A percentile compares a stretch with the other conserved stretches of the same genome.
These are phyloP conservation scores for Pithys albifrons DNA, from an alignment of 2,113 vertebrate species.

Conservation along the genomic window DNA sequence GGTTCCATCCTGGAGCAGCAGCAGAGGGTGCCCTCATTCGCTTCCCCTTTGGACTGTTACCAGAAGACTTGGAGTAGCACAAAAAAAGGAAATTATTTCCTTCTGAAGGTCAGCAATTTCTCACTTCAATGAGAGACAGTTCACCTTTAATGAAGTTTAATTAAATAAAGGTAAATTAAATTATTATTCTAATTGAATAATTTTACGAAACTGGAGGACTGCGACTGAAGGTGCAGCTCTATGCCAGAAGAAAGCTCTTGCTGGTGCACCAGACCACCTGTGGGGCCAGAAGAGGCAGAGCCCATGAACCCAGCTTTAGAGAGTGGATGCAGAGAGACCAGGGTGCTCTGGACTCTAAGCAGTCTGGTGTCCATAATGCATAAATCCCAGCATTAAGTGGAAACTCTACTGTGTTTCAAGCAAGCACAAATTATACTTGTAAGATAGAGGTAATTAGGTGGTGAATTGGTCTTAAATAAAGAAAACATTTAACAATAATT, in stretches of 20 bases:
- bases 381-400: background rate
- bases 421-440: background rate
- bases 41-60: background rate
- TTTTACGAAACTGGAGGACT: background rate
- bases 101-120: background rate
- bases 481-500: background rate
- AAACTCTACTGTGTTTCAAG: background rate
- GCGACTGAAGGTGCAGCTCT: background rate
- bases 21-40: background rate
- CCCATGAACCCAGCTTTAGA: background rate
- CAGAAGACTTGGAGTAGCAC: background rate
- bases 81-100: background rate
- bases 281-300: background rate
- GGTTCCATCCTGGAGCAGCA: background rate
- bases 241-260: background rate
- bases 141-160: background rate
- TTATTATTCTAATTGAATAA: background rate
- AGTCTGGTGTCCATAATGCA: background rate
- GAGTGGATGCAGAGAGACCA: background rate
- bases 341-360: background rate
- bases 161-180: background rate
- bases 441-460: background rate
- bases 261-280: background rate
- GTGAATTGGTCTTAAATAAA: background rate
- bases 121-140: background rate